Conservation (phyloP, 2,797 vertebrate species). For the Tadarida brasiliensis region DNA sequence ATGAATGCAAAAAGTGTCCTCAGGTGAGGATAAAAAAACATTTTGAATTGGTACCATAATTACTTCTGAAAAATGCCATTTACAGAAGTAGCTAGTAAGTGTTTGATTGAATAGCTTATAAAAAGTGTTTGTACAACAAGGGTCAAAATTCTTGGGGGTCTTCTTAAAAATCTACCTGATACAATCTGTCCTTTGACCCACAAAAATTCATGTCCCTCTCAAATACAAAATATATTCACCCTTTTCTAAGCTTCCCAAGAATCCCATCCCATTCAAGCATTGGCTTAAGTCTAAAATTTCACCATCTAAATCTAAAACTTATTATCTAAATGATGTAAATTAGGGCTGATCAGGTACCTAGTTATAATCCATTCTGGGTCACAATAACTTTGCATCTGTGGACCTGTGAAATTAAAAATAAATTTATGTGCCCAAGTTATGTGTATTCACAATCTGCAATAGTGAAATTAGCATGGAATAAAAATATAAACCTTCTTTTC, state of each 20-base stretch:
- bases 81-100: not conserved
- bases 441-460: not conserved
- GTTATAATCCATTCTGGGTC: not conserved
- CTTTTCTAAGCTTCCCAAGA: not conserved
- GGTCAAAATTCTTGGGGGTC: no score
- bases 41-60: not conserved
- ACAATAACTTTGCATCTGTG: not conserved
- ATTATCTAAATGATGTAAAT: not conserved
- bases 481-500: not conserved
- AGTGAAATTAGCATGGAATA: not conserved
- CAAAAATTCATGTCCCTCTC: not conserved
- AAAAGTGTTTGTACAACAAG: not conserved
- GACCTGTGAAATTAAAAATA: constrained; percentile 1
- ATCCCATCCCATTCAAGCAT: not conserved
- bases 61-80: not conserved
- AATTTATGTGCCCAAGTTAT: not conserved
- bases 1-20: no score
- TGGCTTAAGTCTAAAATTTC: not conserved
- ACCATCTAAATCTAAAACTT: not conserved
- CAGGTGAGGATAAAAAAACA: not conserved
- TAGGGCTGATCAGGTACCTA: not conserved
- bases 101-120: not conserved
- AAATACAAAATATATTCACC: not conserved
- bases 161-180: constrained; percentile 17
- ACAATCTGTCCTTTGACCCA: not conserved